A percentile compares a stretch with the other conserved stretches of the same genome.
Conservation (phyloP, 1,140 invertebrate species). For the Lasaia peninsularis region DNA sequence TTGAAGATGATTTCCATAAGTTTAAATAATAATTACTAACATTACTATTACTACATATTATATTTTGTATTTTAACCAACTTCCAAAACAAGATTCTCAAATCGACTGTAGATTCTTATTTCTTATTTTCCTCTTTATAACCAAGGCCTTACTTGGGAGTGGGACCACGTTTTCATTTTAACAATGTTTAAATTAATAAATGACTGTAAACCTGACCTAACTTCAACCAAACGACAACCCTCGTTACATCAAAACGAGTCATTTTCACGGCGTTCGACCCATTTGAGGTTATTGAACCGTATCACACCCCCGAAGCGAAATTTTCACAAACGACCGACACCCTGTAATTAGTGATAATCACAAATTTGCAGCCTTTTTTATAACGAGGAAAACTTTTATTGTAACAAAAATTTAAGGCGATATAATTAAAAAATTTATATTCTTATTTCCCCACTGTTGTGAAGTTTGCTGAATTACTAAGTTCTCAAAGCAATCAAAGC, state of each 20-base stretch:
- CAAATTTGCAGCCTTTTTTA: slow-evolving; percentile 29
- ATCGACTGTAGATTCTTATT: too few species aligned
- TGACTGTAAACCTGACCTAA: slow-evolving; percentile 7
- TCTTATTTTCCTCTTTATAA: too few species aligned
- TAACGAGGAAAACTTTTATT: slow-evolving; percentile 30
- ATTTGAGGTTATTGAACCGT: slow-evolving; percentile 30
- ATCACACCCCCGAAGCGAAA: slow-evolving; percentile 20
- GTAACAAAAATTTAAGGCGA: slow-evolving; percentile 22
- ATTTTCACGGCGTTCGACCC: slow-evolving; percentile 22
- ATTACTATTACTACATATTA: too few species aligned
- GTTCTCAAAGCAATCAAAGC: not conserved
- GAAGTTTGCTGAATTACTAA: not conserved
- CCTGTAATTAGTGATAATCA: slow-evolving; percentile 34
- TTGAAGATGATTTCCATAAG: too few species aligned
- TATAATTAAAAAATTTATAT: slow-evolving; percentile 10
- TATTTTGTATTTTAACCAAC: too few species aligned
- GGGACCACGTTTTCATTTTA: slow-evolving; percentile 4
- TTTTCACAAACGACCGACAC: slow-evolving; percentile 26
- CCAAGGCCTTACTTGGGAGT: too few species aligned
- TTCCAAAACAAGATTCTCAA: too few species aligned
- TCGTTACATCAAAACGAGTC: slow-evolving; percentile 24
- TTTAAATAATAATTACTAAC: too few species aligned
- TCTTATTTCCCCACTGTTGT: not conserved
- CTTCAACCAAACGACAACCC: slow-evolving; percentile 9
- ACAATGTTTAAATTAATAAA: not conserved